A percentile compares a stretch with the other conserved stretches of the same genome.
phyloP scores from a whole-genome alignment of 1,140 invertebrate species.

The Teleopsis dalmanni region DNA sequence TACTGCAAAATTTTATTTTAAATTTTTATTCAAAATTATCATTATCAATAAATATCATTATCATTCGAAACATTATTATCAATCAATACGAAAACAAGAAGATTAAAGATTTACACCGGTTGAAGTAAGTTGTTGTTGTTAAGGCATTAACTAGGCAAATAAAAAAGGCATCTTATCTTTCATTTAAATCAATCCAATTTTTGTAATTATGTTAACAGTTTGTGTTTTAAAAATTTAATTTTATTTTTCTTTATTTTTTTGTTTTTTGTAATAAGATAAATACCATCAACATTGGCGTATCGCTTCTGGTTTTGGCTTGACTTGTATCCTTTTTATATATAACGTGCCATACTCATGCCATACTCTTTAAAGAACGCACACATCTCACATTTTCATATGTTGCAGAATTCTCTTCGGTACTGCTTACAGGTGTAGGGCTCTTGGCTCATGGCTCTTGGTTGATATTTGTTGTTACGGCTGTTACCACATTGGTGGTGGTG shows the following conservation, averaged over 20 bases:
- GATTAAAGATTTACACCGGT: no score
- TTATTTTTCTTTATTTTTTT: constrained; percentile 30
- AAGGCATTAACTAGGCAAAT: no score
- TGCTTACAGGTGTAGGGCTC: not conserved
- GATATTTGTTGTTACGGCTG: not conserved
- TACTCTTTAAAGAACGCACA: not conserved
- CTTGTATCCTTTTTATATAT: not conserved
- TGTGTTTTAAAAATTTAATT: constrained; percentile 19
- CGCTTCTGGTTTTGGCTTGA: not conserved
- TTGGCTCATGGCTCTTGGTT: no score
- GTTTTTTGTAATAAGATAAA: constrained; percentile 39
- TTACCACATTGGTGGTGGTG: not conserved
- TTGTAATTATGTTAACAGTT: constrained; percentile 11
- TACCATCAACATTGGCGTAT: constrained; percentile 30
- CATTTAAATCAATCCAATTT: constrained; percentile 18
- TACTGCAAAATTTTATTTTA: no score
- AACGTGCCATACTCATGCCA: not conserved
- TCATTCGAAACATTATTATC: no score
- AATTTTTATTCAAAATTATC: no score
- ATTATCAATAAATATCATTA: no score
- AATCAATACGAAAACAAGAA: no score
- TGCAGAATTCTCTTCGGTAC: not conserved
- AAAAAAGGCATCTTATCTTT: no score
- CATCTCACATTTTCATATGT: not conserved
- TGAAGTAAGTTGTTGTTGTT: not conserved